These are phyloP conservation scores for Caenorhabditis brenneri DNA, from an alignment of 1,140 invertebrate genomes.

Conservation along the genomic window DNA sequence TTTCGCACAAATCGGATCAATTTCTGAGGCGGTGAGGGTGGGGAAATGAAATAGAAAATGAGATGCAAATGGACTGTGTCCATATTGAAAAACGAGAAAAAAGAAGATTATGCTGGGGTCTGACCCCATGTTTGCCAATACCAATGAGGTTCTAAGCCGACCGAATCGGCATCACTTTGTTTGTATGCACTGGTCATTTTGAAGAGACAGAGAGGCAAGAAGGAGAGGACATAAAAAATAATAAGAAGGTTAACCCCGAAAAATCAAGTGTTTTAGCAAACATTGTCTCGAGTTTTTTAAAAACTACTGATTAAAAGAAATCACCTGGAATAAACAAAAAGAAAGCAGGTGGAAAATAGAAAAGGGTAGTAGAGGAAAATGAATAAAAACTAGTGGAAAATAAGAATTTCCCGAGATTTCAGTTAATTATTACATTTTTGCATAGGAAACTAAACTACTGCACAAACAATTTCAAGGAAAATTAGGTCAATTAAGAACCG, in stretches of 20 bases:
- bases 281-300: background rate
- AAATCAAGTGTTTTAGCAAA: background rate
- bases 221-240: background rate
- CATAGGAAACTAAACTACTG: too few relatives aligned
- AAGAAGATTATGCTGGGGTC: background rate
- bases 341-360: too few relatives aligned
- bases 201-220: background rate
- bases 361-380: too few relatives aligned
- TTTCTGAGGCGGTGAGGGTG: constrained; percentile 7
- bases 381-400: too few relatives aligned
- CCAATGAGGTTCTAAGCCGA: constrained; percentile 33
- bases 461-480: too few relatives aligned
- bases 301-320: background rate
- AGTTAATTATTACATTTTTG: too few relatives aligned
- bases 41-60: background rate
- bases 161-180: constrained; percentile 4
- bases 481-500: too few relatives aligned
- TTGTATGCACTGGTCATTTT: constrained; percentile 20
- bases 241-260: background rate
- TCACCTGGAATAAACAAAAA: background rate
- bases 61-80: constrained; percentile 34
- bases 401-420: too few relatives aligned
- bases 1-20: constrained; percentile 35
- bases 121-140: constrained; percentile 25
- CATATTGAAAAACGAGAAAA: background rate